phyloP scores from a whole-genome alignment of 2,113 vertebrate species.

The Brachyistius frenatus region DNA sequence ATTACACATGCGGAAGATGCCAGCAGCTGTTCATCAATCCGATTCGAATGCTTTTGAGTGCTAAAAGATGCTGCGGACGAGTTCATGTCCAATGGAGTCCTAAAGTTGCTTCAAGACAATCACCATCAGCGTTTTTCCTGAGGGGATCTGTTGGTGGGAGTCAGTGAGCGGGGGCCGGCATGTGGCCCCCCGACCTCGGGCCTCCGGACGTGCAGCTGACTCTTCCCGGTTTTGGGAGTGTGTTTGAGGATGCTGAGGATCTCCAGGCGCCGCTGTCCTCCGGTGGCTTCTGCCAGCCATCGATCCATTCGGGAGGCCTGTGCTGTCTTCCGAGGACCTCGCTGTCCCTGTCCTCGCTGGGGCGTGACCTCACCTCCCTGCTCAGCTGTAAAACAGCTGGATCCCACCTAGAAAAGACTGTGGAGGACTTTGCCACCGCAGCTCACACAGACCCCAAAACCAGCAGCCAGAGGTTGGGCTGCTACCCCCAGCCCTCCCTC shows the following conservation, averaged over 20 bases:
- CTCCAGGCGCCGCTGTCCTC: conserved; percentile 77
- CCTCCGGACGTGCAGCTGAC: conserved; percentile 76
- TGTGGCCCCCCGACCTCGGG: conserved; percentile 80
- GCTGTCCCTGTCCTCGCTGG: conserved; percentile 85
- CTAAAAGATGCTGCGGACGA: conserved; percentile 36
- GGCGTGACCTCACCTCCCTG: conserved; percentile 86
- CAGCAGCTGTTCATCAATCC: conserved; percentile 27
- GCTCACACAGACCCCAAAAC: conserved; percentile 80
- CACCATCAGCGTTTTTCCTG: conserved; percentile 11
- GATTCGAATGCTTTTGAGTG: conserved; percentile 6
- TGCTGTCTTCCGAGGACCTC: conserved; percentile 77
- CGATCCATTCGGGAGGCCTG: conserved; percentile 84
- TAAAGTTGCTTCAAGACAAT: conserved; percentile 34
- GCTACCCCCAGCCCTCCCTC: conserved; percentile 66
- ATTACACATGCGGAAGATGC: conserved; percentile 36
- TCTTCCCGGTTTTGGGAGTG: conserved; percentile 73
- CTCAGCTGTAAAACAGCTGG: conserved; percentile 87
- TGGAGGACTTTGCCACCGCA: conserved; percentile 80
- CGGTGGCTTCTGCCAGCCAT: conserved; percentile 82
- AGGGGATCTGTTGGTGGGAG: conserved; percentile 26
- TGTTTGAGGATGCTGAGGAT: conserved; percentile 70
- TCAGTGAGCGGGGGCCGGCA: conserved; percentile 48
- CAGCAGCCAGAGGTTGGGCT: conserved; percentile 76
- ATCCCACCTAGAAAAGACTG: conserved; percentile 84
- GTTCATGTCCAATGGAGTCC: conserved; percentile 24